These are phyloP conservation scores for Anhinga anhinga DNA, from an alignment of 2,113 vertebrate species.

Conservation along the genomic window DNA sequence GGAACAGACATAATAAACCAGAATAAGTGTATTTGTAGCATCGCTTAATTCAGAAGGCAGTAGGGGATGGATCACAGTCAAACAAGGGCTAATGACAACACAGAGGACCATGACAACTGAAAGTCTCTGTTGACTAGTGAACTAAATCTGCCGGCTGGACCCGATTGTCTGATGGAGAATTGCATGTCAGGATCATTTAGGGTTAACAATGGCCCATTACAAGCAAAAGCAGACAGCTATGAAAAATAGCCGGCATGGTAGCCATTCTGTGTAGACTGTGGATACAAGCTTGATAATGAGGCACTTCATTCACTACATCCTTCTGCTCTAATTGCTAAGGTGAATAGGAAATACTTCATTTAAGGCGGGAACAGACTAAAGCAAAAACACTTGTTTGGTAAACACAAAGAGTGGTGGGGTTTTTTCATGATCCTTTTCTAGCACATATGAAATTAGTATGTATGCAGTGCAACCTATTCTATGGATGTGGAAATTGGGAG, in stretches of 20 bases:
- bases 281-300: slow-evolving; percentile 81
- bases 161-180: slow-evolving; percentile 80
- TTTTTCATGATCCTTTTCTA: slow-evolving; percentile 60
- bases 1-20: slow-evolving; percentile 63
- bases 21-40: slow-evolving; percentile 75
- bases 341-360: slow-evolving; percentile 81
- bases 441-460: slow-evolving; percentile 52
- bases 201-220: slow-evolving; percentile 79
- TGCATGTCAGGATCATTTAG: slow-evolving; percentile 85
- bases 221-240: slow-evolving; percentile 78
- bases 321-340: slow-evolving; percentile 86
- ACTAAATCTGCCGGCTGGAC: slow-evolving; percentile 78
- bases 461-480: slow-evolving; percentile 13
- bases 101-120: slow-evolving; percentile 75
- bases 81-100: slow-evolving; percentile 77
- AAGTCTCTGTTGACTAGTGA: slow-evolving; percentile 76
- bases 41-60: slow-evolving; percentile 79
- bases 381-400: slow-evolving; percentile 81
- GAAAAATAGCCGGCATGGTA: slow-evolving; percentile 72
- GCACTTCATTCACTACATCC: slow-evolving; percentile 76
- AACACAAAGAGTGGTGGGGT: slow-evolving; percentile 64
- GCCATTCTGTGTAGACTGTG: slow-evolving; percentile 61
- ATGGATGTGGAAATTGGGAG: background rate
- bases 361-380: slow-evolving; percentile 75
- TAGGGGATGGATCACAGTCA: slow-evolving; percentile 75